Conservation (phyloP, 2,797 vertebrate species). For the Manis crassicaudata region DNA sequence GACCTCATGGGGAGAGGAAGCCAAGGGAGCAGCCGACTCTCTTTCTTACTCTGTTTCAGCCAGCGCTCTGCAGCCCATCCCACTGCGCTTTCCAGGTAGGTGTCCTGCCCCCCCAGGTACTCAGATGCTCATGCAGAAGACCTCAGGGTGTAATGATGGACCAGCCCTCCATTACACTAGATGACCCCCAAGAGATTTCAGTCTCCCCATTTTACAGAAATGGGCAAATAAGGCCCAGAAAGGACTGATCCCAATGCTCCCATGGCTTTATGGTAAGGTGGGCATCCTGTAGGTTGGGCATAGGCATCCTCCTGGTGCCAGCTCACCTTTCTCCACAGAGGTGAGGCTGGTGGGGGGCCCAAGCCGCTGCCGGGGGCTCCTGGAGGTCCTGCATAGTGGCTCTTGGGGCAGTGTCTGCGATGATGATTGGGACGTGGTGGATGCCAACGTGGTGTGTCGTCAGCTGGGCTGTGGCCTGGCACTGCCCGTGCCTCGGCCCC, state of each 20-base stretch:
- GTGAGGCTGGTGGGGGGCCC: conserved; percentile 93
- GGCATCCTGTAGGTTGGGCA: background rate
- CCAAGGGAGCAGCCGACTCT: background rate
- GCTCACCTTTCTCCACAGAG: conserved; percentile 75
- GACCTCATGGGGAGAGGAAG: background rate
- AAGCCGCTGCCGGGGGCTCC: conserved; percentile 91
- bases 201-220: conserved; percentile 4
- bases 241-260: background rate
- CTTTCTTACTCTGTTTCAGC: conserved; percentile 81
- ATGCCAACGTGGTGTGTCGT: conserved; percentile 94
- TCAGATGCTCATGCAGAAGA: background rate
- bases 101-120: background rate
- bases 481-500: conserved; percentile 87
- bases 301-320: background rate
- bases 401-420: conserved; percentile 97
- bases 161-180: background rate
- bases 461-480: conserved; percentile 94
- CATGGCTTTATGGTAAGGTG: background rate
- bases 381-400: conserved; percentile 92
- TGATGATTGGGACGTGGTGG: conserved; percentile 97
- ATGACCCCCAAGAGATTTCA: background rate
- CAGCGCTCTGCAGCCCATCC: conserved; percentile 49
- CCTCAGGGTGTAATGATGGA: background rate
- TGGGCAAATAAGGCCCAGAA: background rate
- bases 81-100: conserved; percentile 84